These are phyloP conservation scores for Balanococcus diminutus DNA, from an alignment of 2,888 invertebrate species.

Conservation along the genomic window DNA sequence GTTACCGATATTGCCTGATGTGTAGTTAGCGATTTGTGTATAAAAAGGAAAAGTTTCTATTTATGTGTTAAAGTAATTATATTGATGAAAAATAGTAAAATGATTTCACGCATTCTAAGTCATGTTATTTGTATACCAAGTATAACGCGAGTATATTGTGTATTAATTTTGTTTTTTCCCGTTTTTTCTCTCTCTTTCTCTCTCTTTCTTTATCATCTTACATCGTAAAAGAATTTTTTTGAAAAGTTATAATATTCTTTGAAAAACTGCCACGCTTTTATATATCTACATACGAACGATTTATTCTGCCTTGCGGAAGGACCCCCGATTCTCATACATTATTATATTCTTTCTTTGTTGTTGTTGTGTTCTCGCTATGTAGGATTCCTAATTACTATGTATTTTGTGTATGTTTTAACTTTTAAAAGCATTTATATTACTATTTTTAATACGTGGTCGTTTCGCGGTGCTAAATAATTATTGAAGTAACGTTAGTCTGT, in stretches of 20 bases:
- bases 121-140: constrained; percentile 35
- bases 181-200: neutral
- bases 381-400: constrained; percentile 34
- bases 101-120: constrained; percentile 49
- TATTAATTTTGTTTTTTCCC: neutral
- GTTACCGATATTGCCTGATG: constrained; percentile 51
- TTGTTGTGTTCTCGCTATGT: constrained; percentile 19
- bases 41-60: constrained; percentile 9
- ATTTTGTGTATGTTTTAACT: neutral
- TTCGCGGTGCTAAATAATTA: constrained; percentile 46
- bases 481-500: constrained; percentile 42
- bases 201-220: neutral
- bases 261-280: neutral
- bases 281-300: too few species aligned
- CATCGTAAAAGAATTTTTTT: neutral
- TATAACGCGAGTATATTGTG: constrained; percentile 27
- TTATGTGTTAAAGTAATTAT: constrained; percentile 4
- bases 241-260: too few species aligned
- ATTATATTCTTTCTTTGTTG: neutral
- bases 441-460: neutral
- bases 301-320: neutral
- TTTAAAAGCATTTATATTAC: constrained; percentile 47
- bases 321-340: neutral
- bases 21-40: constrained; percentile 38
- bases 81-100: constrained; percentile 37